Evolutionary conservation across 2,888 invertebrate genomes (phyloP).

Genomic region (Nycteola revayana): DNA sequence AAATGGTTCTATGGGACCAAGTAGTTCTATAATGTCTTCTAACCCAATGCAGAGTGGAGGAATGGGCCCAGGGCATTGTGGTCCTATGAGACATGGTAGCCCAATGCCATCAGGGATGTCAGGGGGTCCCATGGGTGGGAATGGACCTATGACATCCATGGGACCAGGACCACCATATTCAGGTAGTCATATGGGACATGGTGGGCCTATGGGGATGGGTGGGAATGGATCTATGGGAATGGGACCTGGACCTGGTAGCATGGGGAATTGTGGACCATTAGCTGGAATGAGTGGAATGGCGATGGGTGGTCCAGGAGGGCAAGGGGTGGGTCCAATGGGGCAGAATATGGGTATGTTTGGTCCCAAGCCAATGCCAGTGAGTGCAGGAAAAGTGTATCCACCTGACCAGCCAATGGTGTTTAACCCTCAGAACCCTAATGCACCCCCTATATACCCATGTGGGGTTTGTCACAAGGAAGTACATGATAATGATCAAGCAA

Average conservation of each 20-base stretch:
- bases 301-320: slow-evolving; percentile 77
- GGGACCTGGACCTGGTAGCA: slow-evolving; percentile 74
- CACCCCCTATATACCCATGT: slow-evolving; percentile 98
- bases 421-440: slow-evolving; percentile 98
- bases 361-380: slow-evolving; percentile 95
- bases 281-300: slow-evolving; percentile 80
- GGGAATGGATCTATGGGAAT: slow-evolving; percentile 72
- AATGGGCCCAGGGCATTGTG: slow-evolving; percentile 78
- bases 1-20: slow-evolving; percentile 81
- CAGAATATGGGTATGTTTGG: slow-evolving; percentile 85
- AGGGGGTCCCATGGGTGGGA: slow-evolving; percentile 81
- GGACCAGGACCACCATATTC: slow-evolving; percentile 74
- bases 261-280: slow-evolving; percentile 76
- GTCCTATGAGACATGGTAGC: slow-evolving; percentile 79
- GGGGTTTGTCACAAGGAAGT: slow-evolving; percentile 99
- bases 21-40: slow-evolving; percentile 80
- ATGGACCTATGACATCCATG: slow-evolving; percentile 76
- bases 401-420: slow-evolving; percentile 98
- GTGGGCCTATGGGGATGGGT: slow-evolving; percentile 78
- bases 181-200: slow-evolving; percentile 77
- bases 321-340: slow-evolving; percentile 82
- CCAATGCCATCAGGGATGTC: slow-evolving; percentile 82
- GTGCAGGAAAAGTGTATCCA: slow-evolving; percentile 96
- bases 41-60: slow-evolving; percentile 76
- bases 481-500: slow-evolving; percentile 99